Evolutionary conservation across 2,888 invertebrate species (phyloP).

Genomic region (Malachius bipustulatus): DNA sequence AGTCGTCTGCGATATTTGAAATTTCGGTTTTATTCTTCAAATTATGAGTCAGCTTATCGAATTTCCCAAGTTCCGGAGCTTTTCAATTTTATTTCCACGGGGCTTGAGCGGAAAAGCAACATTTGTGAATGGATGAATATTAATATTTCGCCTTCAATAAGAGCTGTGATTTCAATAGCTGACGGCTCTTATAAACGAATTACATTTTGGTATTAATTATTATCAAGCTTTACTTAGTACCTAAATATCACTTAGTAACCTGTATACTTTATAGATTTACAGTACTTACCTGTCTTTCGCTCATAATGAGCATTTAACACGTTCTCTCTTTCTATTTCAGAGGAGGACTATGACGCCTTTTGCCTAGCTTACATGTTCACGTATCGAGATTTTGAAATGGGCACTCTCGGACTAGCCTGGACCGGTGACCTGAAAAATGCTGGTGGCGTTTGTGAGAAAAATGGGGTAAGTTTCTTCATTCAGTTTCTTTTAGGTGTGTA

Average conservation of each 20-base stretch:
- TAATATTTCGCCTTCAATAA: no score
- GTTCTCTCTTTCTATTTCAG: constrained; percentile 42
- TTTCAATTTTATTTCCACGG: no score
- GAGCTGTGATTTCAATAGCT: no score
- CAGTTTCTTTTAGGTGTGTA: no score
- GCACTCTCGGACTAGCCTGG: constrained; percentile 94
- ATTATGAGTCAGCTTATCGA: not conserved
- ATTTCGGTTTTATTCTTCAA: not conserved
- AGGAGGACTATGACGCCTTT: constrained; percentile 96
- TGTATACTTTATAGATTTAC: constrained; percentile 1
- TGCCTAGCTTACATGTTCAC: constrained; percentile 99
- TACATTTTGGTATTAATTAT: not conserved
- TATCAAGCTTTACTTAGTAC: not conserved
- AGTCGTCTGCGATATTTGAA: not conserved
- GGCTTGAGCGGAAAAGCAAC: no score
- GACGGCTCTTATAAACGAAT: not conserved
- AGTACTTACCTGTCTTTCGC: constrained; percentile 9
- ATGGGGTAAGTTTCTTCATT: constrained; percentile 62
- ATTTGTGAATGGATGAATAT: no score
- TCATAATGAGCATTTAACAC: not conserved
- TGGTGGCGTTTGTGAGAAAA: constrained; percentile 96
- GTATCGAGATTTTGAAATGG: constrained; percentile 92
- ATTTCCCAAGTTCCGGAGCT: no score
- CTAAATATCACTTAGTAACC: not conserved
- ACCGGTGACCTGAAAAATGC: constrained; percentile 92